Evolutionary conservation across 2,888 invertebrate species (phyloP), one percentile per base, ranked within the genome.

Genomic region (Argynnis bischoffii): DNA sequence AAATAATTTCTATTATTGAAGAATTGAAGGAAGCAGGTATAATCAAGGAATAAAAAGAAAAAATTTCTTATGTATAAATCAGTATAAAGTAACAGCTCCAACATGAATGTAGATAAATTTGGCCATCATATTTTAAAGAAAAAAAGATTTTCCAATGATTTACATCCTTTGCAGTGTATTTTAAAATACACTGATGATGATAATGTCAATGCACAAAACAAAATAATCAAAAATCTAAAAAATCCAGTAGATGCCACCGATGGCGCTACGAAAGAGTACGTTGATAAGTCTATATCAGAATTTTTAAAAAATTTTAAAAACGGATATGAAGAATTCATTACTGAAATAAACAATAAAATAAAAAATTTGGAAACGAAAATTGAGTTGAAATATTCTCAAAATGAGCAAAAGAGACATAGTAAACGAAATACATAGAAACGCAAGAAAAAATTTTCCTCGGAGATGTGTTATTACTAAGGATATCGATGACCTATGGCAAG

Each of bases 401-500:
- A 35, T 35, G 35, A 35, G 35, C 35, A 35, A 35, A 35, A 35
- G 35, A 6, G 35, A 35, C 35, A 6, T 6, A 35, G 6, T 6
- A 35, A 35, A 35, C 35, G 35, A 35, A 35, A 35, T 35, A 35
- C 6, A 35, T 6, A 35, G 35, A 35, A 35, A 35, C 35, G 35
- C 35, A 35, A 35, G 35, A 53, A 51, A 51, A 70, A 86, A 87
- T 84, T 83, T 77, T 66, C 73, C 72, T 46, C 73, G 83, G 35
- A 74, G 84, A 55, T 66, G 72, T 59, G 81, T 82, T 46, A 76
- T 82, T 21, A 75, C 82, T 53, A 81, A 81, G 71, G 84, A 79
- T 55, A 73, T 87, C 8, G 80, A 86, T 76, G 85, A 89, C 72
- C 75, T 85, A 16, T 86, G 83, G 86, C 88, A 89, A 79, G 81